These are phyloP conservation scores for Threskiornis aethiopicus DNA, from an alignment of 2,797 vertebrate species.

Conservation along the genomic window DNA sequence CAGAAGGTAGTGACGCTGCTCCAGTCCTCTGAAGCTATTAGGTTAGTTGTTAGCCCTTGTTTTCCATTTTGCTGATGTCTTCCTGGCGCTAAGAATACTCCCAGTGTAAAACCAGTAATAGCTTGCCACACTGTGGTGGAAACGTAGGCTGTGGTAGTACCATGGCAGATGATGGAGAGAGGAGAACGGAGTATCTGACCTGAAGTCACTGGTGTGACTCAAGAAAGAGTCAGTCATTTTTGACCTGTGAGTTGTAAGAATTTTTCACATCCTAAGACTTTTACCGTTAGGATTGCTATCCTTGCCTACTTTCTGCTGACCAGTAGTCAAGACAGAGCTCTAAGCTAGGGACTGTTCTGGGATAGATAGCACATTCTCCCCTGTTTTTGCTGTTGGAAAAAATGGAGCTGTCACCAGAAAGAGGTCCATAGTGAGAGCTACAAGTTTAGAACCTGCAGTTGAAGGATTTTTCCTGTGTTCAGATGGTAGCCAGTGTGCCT, in stretches of 20 bases:
- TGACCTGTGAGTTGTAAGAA: not conserved
- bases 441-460: not conserved
- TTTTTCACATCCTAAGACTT: not conserved
- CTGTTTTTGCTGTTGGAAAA: not conserved
- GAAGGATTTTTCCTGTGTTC: not conserved
- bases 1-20: not conserved
- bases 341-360: not conserved
- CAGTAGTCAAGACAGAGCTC: not conserved
- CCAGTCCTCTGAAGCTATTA: not conserved
- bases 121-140: not conserved
- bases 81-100: not conserved
- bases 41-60: not conserved
- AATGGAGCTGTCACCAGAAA: not conserved
- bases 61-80: not conserved
- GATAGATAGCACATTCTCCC: not conserved
- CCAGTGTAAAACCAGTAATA: not conserved
- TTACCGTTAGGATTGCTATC: fast-evolving
- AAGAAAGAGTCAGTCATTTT: not conserved
- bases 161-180: not conserved
- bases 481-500: not conserved
- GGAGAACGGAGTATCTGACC: not conserved
- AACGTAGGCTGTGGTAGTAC: not conserved
- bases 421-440: not conserved
- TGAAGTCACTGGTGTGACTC: not conserved
- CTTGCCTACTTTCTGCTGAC: not conserved